Conservation (phyloP, 2,888 invertebrate genomes). For the Ametastegia equiseti region DNA sequence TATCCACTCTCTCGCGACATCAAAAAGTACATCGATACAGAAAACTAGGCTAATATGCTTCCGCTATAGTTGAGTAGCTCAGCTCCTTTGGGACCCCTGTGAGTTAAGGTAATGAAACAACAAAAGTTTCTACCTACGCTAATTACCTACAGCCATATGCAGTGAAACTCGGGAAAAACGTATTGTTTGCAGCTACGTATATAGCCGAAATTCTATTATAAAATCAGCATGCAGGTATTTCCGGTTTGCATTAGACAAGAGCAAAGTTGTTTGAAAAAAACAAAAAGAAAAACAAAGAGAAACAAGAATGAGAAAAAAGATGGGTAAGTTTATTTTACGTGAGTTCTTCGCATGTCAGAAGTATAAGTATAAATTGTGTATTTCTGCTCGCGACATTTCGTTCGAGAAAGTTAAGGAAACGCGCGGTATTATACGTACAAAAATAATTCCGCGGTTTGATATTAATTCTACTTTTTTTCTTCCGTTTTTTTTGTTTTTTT, state of each 20-base stretch:
- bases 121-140: background rate
- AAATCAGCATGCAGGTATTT: background rate
- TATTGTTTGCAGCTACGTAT: background rate
- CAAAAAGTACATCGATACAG: background rate
- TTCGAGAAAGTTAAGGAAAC: background rate
- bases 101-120: background rate
- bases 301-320: background rate
- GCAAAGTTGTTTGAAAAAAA: background rate
- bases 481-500: background rate
- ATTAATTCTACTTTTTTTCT: background rate
- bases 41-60: background rate
- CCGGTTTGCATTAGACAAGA: background rate
- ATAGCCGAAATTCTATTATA: background rate
- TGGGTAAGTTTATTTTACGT: background rate
- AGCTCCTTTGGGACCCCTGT: background rate
- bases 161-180: background rate
- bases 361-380: constrained; percentile 17
- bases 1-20: background rate
- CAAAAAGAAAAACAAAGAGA: background rate
- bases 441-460: background rate
- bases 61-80: background rate
- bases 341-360: background rate
- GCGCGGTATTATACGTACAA: background rate
- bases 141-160: background rate
- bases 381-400: constrained; percentile 15